Evolutionary conservation across 1,140 invertebrate species (phyloP).

Genomic region (Orius insidiosus): DNA sequence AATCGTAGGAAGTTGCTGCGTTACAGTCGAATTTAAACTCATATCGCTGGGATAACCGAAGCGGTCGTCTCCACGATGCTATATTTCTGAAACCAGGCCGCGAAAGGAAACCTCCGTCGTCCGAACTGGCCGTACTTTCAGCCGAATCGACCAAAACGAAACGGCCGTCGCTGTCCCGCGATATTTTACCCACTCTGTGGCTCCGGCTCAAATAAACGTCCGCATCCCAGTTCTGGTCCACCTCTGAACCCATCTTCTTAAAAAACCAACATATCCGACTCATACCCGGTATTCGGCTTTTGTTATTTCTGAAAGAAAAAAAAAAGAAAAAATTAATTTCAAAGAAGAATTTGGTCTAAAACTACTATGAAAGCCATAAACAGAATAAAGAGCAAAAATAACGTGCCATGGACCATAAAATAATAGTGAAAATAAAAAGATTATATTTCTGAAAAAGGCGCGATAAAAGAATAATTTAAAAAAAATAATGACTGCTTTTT

Average conservation of each 20-base stretch:
- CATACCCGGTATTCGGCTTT: constrained; percentile 79
- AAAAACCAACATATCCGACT: constrained; percentile 15
- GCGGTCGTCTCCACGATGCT: constrained; percentile 45
- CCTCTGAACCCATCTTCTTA: constrained; percentile 8
- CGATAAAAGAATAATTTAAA: too few species aligned
- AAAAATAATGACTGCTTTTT: too few species aligned
- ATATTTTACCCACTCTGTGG: constrained; percentile 41
- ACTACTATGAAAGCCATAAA: too few species aligned
- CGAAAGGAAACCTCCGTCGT: constrained; percentile 62
- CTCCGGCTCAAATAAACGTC: constrained; percentile 24
- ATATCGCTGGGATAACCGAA: constrained; percentile 46
- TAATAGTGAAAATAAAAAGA: too few species aligned
- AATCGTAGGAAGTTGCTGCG: constrained; percentile 25
- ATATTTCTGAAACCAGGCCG: constrained; percentile 25
- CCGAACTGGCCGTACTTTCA: constrained; percentile 50
- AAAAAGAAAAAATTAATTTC: constrained; percentile 21
- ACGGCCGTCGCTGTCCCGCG: constrained; percentile 49
- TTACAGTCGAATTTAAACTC: constrained; percentile 46
- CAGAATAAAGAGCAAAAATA: too few species aligned
- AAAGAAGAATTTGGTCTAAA: constrained; percentile 10
- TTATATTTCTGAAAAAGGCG: too few species aligned
- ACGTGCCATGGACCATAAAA: too few species aligned
- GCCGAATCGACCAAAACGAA: constrained; percentile 52
- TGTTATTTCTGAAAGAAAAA: constrained; percentile 53
- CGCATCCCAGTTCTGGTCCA: constrained; percentile 24